Base-by-base conservation (phyloP, 2,888 invertebrate genomes). In the Rhorus exstirpatorius region DNA sequence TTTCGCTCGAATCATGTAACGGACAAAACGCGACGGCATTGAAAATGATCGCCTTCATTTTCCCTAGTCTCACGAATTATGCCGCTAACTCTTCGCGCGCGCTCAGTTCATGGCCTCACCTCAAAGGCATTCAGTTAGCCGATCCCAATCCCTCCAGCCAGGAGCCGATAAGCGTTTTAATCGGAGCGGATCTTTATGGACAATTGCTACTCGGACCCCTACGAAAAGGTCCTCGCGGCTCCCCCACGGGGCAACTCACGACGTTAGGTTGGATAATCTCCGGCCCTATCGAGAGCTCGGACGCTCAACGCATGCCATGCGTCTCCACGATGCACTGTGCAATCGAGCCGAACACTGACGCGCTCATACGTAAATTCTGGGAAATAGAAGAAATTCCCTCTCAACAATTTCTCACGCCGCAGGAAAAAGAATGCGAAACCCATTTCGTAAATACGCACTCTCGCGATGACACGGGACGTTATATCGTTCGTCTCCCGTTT, bases 361-460 rank as follows among this genome's bases (percentile, higher is more conserved):
- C n/a, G n/a, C n/a, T n/a, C n/a, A n/a, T n/a, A n/a, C 55, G 21
- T 17, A 21, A 46, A 35, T 86, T 88, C 82, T 87, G 86, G 88
- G 78, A 86, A 75, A 60, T 87, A 12, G 87, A 90, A 82, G 86
- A 86, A 68, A 35, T 85, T 49, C 79, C 83, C 8, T 8, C 58
- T 17, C 58, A 55, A 19, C 38, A 35, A 46, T 24, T 68, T 41
- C 72, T 79, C 19, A 84, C 86, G 26, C 86, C 88, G 31, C 75
- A 81, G 17, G 78, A 84, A 67, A 8, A 31, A 12, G 24, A 31
- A 58, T 87, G 86, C 68, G 87, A 88, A 79, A 41, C 75, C 7
- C 85, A 87, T 72, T 89, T 88, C 63, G 44, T 53, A 19, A 6
- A 87, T 89, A 17, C 80, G 76, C 19, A n/a, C n/a, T n/a, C 68